These are phyloP conservation scores for Aphidius colemani DNA, from an alignment of 2,888 invertebrate species.

Conservation along the genomic window DNA sequence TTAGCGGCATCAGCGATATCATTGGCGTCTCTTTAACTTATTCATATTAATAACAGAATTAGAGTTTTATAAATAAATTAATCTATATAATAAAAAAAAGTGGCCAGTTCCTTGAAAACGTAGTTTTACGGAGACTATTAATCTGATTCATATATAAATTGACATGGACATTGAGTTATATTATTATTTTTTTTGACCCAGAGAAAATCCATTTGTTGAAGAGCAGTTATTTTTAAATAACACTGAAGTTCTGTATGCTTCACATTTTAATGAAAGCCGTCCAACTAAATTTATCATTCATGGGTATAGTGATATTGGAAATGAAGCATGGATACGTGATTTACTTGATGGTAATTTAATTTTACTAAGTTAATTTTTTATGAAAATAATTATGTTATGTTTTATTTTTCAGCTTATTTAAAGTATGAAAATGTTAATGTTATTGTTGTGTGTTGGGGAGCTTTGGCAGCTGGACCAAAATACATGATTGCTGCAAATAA, in stretches of 20 bases:
- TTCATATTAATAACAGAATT: conserved; percentile 18
- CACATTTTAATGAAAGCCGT: conserved; percentile 51
- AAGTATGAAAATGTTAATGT: conserved; percentile 51
- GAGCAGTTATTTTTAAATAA: conserved; percentile 48
- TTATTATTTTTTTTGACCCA: conserved; percentile 24
- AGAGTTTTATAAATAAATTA: background rate
- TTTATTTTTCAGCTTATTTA: conserved; percentile 43
- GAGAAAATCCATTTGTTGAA: conserved; percentile 51
- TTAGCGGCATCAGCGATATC: conserved; percentile 42
- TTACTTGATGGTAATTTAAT: conserved; percentile 44
- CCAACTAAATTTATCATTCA: conserved; percentile 52
- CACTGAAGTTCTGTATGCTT: conserved; percentile 51
- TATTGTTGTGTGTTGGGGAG: conserved; percentile 51
- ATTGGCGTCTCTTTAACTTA: conserved; percentile 38
- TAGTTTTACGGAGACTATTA: too few relatives aligned
- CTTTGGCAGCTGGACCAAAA: conserved; percentile 41
- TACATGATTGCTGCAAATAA: conserved; percentile 49
- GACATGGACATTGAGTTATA: too few relatives aligned
- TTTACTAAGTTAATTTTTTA: background rate
- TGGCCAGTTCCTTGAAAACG: too few relatives aligned
- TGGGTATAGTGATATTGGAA: conserved; percentile 52
- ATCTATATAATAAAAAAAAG: too few relatives aligned
- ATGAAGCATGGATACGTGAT: conserved; percentile 49
- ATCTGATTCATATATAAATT: too few relatives aligned
- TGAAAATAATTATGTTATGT: background rate